Evolutionary conservation across 2,113 vertebrate genomes (phyloP).

Genomic region (Galemys pyrenaicus): DNA sequence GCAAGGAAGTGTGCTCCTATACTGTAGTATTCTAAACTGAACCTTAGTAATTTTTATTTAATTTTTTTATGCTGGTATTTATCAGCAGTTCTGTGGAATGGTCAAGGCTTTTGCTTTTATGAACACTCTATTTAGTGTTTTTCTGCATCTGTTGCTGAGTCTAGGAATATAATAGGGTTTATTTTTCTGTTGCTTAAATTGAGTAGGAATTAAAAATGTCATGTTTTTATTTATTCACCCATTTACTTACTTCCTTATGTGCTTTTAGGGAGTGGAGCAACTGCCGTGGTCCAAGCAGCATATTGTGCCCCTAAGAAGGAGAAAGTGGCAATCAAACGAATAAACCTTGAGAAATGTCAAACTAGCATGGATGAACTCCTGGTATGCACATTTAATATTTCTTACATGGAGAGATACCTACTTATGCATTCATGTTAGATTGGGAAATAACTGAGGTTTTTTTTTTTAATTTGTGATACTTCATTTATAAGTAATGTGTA

Average conservation of each 20-base stretch:
- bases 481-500: slow-evolving; percentile 16
- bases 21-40: not conserved
- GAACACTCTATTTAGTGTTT: not conserved
- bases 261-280: slow-evolving; percentile 89
- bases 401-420: not conserved
- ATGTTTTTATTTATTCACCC: slow-evolving; percentile 43
- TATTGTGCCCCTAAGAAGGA: slow-evolving; percentile 94
- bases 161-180: not conserved
- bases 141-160: not conserved
- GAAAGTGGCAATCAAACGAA: slow-evolving; percentile 96
- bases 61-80: not conserved
- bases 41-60: not conserved
- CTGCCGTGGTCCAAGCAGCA: slow-evolving; percentile 95
- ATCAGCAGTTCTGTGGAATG: not conserved
- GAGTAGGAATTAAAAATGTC: not conserved
- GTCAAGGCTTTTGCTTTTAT: not conserved
- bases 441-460: not conserved
- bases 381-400: slow-evolving; percentile 83
- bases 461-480: not conserved
- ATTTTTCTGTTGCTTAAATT: not conserved
- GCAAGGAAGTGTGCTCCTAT: not conserved
- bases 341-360: slow-evolving; percentile 98
- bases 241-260: slow-evolving; percentile 34
- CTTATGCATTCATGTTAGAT: not conserved
- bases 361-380: slow-evolving; percentile 98